phyloP scores from a whole-genome alignment of 2,113 vertebrate species.

The Coracopsis vasa region DNA sequence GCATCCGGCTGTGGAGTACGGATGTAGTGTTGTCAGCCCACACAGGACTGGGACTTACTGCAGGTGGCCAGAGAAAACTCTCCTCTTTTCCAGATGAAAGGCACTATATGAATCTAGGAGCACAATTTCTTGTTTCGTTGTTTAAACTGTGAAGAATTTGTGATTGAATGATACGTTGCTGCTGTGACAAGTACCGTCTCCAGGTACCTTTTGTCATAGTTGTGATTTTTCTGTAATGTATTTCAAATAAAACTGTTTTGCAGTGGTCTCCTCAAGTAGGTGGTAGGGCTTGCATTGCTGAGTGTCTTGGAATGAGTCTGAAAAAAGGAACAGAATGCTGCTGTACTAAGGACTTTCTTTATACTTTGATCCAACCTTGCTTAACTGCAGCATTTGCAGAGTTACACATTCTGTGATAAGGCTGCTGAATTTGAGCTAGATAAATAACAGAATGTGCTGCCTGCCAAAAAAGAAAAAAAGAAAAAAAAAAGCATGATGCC shows the following conservation, averaged over 20 bases:
- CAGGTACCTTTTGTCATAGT: neutral
- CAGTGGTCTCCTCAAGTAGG: neutral
- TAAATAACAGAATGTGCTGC: neutral
- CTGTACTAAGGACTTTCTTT: neutral
- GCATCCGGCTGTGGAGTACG: neutral
- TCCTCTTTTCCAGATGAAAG: slow-evolving; percentile 38
- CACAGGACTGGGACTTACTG: slow-evolving; percentile 54
- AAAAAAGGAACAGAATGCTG: neutral
- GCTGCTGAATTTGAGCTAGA: neutral
- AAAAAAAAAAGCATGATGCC: neutral
- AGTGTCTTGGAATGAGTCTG: neutral
- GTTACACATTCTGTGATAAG: neutral
- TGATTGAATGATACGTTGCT: neutral
- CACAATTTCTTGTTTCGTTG: neutral
- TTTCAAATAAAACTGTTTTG: neutral
- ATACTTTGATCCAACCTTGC: neutral
- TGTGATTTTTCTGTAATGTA: neutral
- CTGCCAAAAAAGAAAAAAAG: neutral
- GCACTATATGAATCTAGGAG: neutral
- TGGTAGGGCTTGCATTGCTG: neutral
- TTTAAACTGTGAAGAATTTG: neutral
- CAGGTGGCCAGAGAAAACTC: slow-evolving; percentile 37
- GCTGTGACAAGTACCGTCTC: neutral
- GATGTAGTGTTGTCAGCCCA: slow-evolving; percentile 40
- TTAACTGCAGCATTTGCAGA: neutral